These are phyloP conservation scores for Bradynema listronoti DNA, from an alignment of 1,140 invertebrate species.

Conservation along the genomic window DNA sequence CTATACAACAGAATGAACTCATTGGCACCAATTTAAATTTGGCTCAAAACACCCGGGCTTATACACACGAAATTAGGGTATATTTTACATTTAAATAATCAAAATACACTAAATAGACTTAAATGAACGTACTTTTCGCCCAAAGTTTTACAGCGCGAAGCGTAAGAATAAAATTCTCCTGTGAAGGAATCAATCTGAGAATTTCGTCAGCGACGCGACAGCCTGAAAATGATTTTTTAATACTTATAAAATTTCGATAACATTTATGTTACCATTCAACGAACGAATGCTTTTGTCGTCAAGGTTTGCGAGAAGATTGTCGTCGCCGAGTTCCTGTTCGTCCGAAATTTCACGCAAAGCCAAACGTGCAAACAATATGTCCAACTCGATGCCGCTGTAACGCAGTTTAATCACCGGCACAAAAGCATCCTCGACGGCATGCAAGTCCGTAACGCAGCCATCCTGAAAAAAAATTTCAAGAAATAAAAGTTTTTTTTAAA, in stretches of 20 bases:
- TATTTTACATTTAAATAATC: constrained; percentile 22
- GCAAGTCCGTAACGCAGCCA: constrained; percentile 55
- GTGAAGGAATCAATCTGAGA: constrained; percentile 83
- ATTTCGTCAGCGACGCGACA: constrained; percentile 98
- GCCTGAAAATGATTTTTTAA: constrained; percentile 59
- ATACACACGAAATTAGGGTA: too few relatives aligned
- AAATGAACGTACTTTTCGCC: constrained; percentile 80
- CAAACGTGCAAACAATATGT: constrained; percentile 89
- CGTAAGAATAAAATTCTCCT: constrained; percentile 84
- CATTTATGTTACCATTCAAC: constrained; percentile 69
- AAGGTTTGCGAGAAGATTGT: constrained; percentile 84
- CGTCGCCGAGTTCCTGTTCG: constrained; percentile 76
- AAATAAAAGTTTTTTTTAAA: constrained; percentile 6
- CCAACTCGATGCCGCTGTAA: constrained; percentile 86
- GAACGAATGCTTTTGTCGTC: constrained; percentile 92
- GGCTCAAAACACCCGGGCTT: too few relatives aligned
- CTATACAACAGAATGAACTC: too few relatives aligned
- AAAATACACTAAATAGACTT: background rate
- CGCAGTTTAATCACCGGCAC: constrained; percentile 99
- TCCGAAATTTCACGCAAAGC: constrained; percentile 83
- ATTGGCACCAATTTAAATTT: too few relatives aligned
- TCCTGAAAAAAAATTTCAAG: constrained; percentile 36
- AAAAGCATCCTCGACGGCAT: constrained; percentile 94
- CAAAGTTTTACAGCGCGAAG: constrained; percentile 91
- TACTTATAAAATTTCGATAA: constrained; percentile 9